These are phyloP conservation scores for Antedon mediterranea DNA, from an alignment of 53 echinoderm and acorn worm genomes.

Conservation along the genomic window DNA sequence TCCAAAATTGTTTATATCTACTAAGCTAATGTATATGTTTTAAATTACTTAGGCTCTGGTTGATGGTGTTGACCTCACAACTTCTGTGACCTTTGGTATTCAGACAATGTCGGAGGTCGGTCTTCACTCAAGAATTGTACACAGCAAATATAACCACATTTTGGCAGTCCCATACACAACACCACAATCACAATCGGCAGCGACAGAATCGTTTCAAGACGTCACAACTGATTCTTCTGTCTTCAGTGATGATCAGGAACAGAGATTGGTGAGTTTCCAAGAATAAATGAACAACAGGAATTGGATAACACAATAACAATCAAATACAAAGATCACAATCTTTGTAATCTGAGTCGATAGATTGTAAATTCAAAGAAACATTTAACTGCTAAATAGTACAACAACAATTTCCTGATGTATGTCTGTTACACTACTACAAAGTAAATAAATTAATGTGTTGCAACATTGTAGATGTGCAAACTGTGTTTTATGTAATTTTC, in stretches of 20 bases:
- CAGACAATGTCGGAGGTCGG: slow-evolving; percentile 60
- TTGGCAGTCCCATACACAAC: slow-evolving; percentile 31
- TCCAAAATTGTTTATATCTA: neutral
- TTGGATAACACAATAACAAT: too few relatives aligned
- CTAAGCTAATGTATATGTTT: neutral
- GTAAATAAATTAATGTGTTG: neutral
- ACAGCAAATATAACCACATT: slow-evolving; percentile 26
- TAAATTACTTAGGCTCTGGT: slow-evolving; percentile 50
- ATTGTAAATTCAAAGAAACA: too few relatives aligned
- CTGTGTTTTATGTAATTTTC: neutral
- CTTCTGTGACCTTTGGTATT: slow-evolving; percentile 54
- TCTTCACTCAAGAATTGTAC: slow-evolving; percentile 34
- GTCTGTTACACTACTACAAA: too few relatives aligned
- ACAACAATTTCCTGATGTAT: too few relatives aligned
- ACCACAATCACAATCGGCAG: slow-evolving; percentile 35
- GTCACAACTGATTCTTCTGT: slow-evolving; percentile 41
- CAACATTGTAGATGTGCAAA: too few relatives aligned
- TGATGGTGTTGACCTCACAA: slow-evolving; percentile 45
- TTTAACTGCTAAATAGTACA: too few relatives aligned
- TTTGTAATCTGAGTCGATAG: too few relatives aligned
- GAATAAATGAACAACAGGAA: too few relatives aligned
- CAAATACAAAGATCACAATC: too few relatives aligned
- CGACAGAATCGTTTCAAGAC: slow-evolving; percentile 41
- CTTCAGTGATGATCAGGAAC: slow-evolving; percentile 32
- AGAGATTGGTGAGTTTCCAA: slow-evolving; percentile 76